Conservation (phyloP, 2,888 invertebrate species). For the Mimumesa dahlbomi region DNA sequence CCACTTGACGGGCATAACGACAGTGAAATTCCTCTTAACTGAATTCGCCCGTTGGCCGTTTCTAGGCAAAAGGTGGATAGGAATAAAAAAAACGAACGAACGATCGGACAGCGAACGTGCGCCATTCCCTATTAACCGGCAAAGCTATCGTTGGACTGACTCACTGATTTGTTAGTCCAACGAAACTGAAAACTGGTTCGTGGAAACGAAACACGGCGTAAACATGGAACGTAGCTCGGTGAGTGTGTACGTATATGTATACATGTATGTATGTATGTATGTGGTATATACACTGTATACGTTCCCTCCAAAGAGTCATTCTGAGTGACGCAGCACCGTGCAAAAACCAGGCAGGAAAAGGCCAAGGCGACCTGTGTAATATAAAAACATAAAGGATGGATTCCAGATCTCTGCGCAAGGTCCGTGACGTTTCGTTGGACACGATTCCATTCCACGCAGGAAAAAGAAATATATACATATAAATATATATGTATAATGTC, state of each 20-base stretch:
- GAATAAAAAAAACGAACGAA: neutral
- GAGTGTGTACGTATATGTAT: neutral
- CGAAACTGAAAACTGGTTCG: constrained; percentile 50
- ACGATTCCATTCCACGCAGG: neutral
- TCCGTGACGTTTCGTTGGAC: constrained; percentile 9
- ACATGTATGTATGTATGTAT: neutral
- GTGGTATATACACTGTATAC: too few species aligned
- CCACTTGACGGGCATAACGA: constrained; percentile 14
- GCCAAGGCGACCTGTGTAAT: constrained; percentile 20
- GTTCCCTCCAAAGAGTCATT: constrained; percentile 12
- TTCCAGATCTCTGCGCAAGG: constrained; percentile 6
- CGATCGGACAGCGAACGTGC: neutral
- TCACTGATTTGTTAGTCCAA: constrained; percentile 24
- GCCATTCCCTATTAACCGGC: constrained; percentile 23
- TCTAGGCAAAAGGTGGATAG: neutral
- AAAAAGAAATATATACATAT: neutral
- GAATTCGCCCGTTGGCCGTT: neutral
- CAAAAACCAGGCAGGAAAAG: constrained; percentile 33
- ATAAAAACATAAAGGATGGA: constrained; percentile 1
- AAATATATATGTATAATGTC: neutral
- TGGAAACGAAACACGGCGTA: constrained; percentile 11
- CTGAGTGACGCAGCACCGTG: constrained; percentile 27
- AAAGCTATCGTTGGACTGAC: constrained; percentile 3
- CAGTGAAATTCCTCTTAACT: constrained; percentile 14
- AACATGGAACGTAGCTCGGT: constrained; percentile 19